Evolutionary conservation across 2,797 vertebrate species (phyloP), one percentile per base, ranked within the genome.

Genomic region (Myiotriccus ornatus): DNA sequence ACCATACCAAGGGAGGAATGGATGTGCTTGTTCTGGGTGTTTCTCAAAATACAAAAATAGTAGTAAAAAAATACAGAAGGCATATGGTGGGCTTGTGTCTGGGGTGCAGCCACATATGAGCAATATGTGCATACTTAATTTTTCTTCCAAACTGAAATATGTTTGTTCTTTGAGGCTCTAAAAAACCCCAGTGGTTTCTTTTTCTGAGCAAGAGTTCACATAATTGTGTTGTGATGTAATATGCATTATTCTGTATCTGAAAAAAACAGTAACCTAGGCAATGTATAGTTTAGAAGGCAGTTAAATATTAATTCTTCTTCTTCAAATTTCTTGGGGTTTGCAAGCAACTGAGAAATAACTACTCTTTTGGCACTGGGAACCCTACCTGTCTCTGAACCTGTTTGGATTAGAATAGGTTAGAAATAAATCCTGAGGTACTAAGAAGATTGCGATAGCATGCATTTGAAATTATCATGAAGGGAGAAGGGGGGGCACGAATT

Each of bases 1-100:
- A 59, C 10, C 5, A 13, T 37, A 76, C 17, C 21, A 84, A 71
- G 9, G 9, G 55, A 82, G 53, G 16, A 30, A 74, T 77, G 21
- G 22, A 93, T 79, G 28, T 73, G 68, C 50, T 96, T 95, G 23
- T 77, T 87, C 90, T 83, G 86, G 84, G 52, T 6, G 43, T 70
- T 91, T 89, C n/a, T 77, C 88, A 82, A 94, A 95, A 83, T 9
- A 70, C 5, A 82, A 74, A 94, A 80, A 89, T 44, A 90, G 46
- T 35, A 62, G 52, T 46, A 89, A 83, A 87, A 90, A 90, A 94
- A 87, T 47, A 76, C 21, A 50, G n/a, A 77, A 89, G 49, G 16
- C 53, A 44, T 90, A 74, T 57, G 46, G 27, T 74, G 22, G 37
- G 10, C 34, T 79, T 79, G 14, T 82, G 49, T 82, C 34, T 62